phyloP scores from a whole-genome alignment of 2,113 vertebrate genomes.

The Phoenicopterus ruber region DNA sequence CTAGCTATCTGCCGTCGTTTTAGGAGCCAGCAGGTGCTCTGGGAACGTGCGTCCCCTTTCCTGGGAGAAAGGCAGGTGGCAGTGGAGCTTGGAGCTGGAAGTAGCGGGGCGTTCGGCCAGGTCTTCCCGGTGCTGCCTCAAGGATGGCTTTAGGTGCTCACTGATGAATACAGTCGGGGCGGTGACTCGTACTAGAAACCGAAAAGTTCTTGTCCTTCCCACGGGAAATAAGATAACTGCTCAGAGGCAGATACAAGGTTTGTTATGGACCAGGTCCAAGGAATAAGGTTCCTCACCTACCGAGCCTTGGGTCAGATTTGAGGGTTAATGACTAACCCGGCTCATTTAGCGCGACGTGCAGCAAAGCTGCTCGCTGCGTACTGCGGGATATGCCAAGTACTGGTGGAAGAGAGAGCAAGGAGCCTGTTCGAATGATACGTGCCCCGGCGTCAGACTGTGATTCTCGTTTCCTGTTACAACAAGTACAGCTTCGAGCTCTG shows the following conservation, averaged over 20 bases:
- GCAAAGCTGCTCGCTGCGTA: not conserved
- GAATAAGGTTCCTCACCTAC: not conserved
- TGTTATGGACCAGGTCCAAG: not conserved
- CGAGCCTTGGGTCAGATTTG: not conserved
- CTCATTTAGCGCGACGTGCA: not conserved
- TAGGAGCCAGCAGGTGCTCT: not conserved
- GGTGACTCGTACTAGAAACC: not conserved
- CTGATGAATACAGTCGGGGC: not conserved
- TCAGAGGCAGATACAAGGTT: not conserved
- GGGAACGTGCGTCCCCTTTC: not conserved
- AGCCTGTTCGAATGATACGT: not conserved
- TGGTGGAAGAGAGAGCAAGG: not conserved
- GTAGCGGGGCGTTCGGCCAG: fast-evolving
- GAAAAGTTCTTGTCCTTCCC: not conserved
- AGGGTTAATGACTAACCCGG: fast-evolving
- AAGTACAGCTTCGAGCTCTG: not conserved
- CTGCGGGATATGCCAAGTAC: fast-evolving
- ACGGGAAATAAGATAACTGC: fast-evolving
- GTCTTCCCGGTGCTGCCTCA: not conserved
- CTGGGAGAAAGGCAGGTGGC: not conserved
- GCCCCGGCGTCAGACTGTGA: not conserved
- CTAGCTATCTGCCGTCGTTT: fast-evolving
- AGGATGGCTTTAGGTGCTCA: not conserved
- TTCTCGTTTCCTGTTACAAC: slow-evolving; percentile 11
- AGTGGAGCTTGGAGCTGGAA: not conserved